phyloP scores from a whole-genome alignment of 2,888 invertebrate genomes.

The Ypsolopha sequella region DNA sequence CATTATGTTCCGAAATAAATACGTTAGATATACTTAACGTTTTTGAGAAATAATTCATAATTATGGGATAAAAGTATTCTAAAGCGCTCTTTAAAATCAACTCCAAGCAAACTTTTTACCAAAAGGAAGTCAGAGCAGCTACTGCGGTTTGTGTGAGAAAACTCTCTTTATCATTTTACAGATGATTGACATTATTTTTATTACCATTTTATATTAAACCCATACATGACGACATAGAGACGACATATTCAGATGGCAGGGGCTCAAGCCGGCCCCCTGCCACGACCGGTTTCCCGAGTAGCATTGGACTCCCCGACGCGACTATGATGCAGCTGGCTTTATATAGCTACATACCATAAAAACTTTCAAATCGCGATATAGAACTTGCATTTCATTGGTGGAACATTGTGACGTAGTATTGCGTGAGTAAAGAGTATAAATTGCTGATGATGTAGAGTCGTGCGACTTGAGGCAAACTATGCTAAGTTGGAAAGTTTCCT shows the following conservation, averaged over 20 bases:
- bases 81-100: too few relatives aligned
- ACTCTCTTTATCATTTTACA: slow-evolving; percentile 10
- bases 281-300: slow-evolving; percentile 39
- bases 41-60: too few relatives aligned
- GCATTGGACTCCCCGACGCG: slow-evolving; percentile 35
- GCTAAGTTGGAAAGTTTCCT: background rate
- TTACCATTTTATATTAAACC: slow-evolving; percentile 10
- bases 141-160: slow-evolving; percentile 10
- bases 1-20: too few relatives aligned
- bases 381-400: slow-evolving; percentile 9
- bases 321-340: slow-evolving; percentile 15
- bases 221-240: slow-evolving; percentile 14
- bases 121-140: slow-evolving; percentile 11
- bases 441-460: background rate
- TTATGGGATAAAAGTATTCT: too few relatives aligned
- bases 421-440: slow-evolving; percentile 4
- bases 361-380: slow-evolving; percentile 18
- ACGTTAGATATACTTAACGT: too few relatives aligned
- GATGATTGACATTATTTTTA: slow-evolving; percentile 5
- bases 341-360: slow-evolving; percentile 16
- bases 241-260: slow-evolving; percentile 35
- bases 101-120: too few relatives aligned
- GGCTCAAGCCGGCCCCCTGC: slow-evolving; percentile 32
- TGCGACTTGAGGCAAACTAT: background rate
- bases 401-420: slow-evolving; percentile 7